Evolutionary conservation across 2,888 invertebrate species (phyloP), one percentile per base, ranked within the genome.

Genomic region (Drosophila robusta): DNA sequence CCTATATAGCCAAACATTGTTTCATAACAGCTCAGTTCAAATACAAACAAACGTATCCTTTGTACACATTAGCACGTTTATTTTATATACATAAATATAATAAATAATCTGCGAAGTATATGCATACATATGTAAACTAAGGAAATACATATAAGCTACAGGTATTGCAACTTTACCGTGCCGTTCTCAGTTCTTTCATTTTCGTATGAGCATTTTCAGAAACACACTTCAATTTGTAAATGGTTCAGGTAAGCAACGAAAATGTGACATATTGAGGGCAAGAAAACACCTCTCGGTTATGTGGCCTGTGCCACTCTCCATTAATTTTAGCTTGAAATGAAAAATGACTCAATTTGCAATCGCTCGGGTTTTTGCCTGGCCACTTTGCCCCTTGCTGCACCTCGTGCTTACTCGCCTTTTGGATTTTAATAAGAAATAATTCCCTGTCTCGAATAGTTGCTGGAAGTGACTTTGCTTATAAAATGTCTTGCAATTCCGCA

Each of bases 321-420:
- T 85, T 67, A 65, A 76, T 73, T 76, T 73, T 38, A 49, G 75
- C 52, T 60, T 14, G 29, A 67, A 87, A 74, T 82, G 89, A 82
- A 87, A 89, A 87, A 89, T 89, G 70, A 80, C 85, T 78, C 81
- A 77, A 82, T 89, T 82, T 87, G 78, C 81, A 67, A 69, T 74
- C 47, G 70, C 64, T 68, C 52, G 64, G 66, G 39, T 44, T 58
- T 45, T 49, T 41, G 65, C 67, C 80, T 57, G 44, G 18, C 44
- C 14, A n/a, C 44, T 22, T 14, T 29, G 9, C 12, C 41, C 41
- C 11, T 14, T 22, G 11, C n/a, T 26, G 9, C 41, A 22, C 14
- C 36, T 12, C 11, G 24, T 29, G 26, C 34, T 42, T n/a, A 12
- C 32, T 56, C 32, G 29, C 44, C 75, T 49, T 49, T 58, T 65